Base-by-base conservation (phyloP, 2,888 invertebrate species). In the Cataglyphis altisquamis region DNA sequence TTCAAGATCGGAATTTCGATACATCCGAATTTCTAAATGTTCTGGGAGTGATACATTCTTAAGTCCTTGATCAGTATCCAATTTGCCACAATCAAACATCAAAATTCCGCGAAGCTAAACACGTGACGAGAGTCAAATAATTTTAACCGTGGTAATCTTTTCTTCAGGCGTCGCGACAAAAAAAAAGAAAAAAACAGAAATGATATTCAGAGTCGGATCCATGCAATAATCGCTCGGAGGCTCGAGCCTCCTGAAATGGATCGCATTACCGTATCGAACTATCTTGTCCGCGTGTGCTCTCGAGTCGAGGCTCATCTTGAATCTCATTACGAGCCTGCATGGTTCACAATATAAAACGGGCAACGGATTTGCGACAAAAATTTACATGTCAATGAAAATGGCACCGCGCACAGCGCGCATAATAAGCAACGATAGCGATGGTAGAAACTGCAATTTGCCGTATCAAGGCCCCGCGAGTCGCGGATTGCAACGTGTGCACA, bases 141-240 rank as follows among this genome's bases (percentile, higher is more conserved):
- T 55, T 55, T 12, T 10, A 8, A 70, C 15, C 5, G 36, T 9
- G 18, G 3, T 21, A 29, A 73, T n/a, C 55, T n/a, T 66, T 55
- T 45, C 25, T 9, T 36, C n/a, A 9, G 29, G 36, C 25, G 12
- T 48, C 41, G 48, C 10, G 25, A 60, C 45, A 55, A 21, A 39
- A 57, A n/a, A 8, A 32, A 32, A 18, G 15, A 57, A 73, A 64
- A 15, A 66, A 2, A 63, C 45, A 85, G 3, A 21, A 64, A 36
- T 25, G 55, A 55, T 36, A 64, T 36, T 21, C 8, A 10, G 55
- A 25, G 12, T 77, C 64, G 77, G 48, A 39, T 55, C 29, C 52
- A 39, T 39, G 39, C 82, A 86, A 89, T 82, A 89, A 86, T 86
- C 74, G 74, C 84, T 84, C 78, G 62, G 18, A 74, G 86, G 72